These are phyloP conservation scores for Phymastichus coffea DNA, from an alignment of 1,140 invertebrate genomes.

Conservation along the genomic window DNA sequence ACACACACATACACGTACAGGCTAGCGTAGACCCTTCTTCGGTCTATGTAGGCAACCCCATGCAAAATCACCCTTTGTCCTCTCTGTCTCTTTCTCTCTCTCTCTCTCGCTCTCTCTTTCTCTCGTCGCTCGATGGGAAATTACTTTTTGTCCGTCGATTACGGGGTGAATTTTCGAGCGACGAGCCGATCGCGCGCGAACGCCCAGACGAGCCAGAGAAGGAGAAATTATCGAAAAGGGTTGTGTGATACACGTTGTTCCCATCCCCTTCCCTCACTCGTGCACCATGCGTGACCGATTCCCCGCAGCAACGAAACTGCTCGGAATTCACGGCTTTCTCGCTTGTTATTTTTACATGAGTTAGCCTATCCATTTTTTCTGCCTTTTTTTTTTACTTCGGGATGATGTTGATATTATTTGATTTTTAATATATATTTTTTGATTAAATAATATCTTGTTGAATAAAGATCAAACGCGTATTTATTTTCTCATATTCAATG, in stretches of 20 bases:
- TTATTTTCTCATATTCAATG: too few relatives aligned
- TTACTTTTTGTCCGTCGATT: conserved; percentile 58
- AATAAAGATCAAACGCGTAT: too few relatives aligned
- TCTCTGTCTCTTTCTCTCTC: not conserved
- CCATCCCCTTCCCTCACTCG: not conserved
- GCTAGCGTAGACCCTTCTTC: not conserved
- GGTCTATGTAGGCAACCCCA: conserved; percentile 41
- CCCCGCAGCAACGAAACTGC: too few relatives aligned
- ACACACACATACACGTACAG: not conserved
- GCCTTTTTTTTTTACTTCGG: not conserved
- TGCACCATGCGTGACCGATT: not conserved
- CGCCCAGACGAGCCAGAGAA: not conserved
- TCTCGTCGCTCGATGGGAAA: conserved; percentile 46
- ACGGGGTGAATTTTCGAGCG: conserved; percentile 53
- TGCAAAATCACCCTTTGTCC: conserved; percentile 58
- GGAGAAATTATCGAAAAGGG: conserved; percentile 26
- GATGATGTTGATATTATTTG: not conserved
- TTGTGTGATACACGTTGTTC: not conserved
- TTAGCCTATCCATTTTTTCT: not conserved
- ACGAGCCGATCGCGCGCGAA: conserved; percentile 40
- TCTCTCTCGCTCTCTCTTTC: not conserved
- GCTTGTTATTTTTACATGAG: conserved; percentile 8
- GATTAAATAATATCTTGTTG: too few relatives aligned
- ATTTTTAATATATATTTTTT: too few relatives aligned
- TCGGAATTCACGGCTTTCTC: conserved; percentile 2